Evolutionary conservation across 2,797 vertebrate genomes (phyloP).

Genomic region (Trachurus trachurus): DNA sequence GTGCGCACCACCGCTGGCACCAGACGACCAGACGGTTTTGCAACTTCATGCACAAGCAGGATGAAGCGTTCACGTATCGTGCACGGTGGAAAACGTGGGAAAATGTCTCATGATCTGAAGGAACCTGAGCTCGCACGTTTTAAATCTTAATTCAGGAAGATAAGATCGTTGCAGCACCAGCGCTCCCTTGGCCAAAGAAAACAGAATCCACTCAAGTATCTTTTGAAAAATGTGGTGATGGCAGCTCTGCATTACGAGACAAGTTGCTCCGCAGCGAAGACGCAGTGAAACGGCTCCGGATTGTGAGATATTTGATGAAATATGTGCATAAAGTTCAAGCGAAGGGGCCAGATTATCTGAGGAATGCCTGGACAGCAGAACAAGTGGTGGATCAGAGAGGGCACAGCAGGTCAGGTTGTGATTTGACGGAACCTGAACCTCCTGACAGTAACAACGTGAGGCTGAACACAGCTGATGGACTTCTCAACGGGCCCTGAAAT

Average conservation of each 20-base stretch:
- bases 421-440: not conserved
- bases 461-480: not conserved
- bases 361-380: constrained; percentile 6
- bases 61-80: not conserved
- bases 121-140: constrained; percentile 12
- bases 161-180: constrained; percentile 24
- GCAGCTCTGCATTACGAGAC: constrained; percentile 13
- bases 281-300: not conserved
- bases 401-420: not conserved
- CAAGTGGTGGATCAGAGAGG: not conserved
- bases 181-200: constrained; percentile 50
- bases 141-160: constrained; percentile 36
- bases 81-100: constrained; percentile 11
- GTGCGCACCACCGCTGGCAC: not conserved
- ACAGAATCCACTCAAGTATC: constrained; percentile 32
- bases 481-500: not conserved
- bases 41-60: not conserved
- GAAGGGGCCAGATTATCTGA: not conserved
- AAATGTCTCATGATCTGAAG: constrained; percentile 6
- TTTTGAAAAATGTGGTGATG: constrained; percentile 53
- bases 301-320: not conserved
- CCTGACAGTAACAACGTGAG: not conserved
- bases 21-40: not conserved
- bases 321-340: not conserved
- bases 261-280: constrained; percentile 33